Percentiles rank a stretch among this genome's conserved stretches.
Evolutionary conservation across 1,140 invertebrate species (phyloP).

Genomic region (Drosophila nannoptera): DNA sequence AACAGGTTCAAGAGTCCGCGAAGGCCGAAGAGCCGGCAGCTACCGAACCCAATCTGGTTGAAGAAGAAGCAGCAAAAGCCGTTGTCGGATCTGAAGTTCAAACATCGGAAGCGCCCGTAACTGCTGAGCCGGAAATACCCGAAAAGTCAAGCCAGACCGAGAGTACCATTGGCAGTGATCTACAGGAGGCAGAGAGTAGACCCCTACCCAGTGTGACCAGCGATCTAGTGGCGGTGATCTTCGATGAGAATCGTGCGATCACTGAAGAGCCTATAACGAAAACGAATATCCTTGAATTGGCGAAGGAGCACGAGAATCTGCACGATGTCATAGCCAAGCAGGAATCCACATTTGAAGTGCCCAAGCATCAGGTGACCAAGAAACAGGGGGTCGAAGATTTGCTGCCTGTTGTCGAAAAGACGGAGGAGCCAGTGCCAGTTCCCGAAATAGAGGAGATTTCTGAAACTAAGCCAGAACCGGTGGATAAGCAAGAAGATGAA

Average conservation of each 20-base stretch:
- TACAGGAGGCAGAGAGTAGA: conserved; percentile 7
- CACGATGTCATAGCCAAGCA: conserved; percentile 19
- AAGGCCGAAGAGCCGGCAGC: not conserved
- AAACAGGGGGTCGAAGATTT: conserved; percentile 61
- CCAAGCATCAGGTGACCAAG: conserved; percentile 65
- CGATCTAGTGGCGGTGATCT: conserved; percentile 53
- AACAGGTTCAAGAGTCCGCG: not conserved
- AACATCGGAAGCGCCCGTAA: not conserved
- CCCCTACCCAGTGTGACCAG: conserved; percentile 54
- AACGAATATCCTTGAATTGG: conserved; percentile 50
- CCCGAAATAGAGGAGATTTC: conserved; percentile 4
- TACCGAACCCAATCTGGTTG: no score
- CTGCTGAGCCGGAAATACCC: not conserved
- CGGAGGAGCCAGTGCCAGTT: not conserved
- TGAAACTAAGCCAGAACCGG: not conserved
- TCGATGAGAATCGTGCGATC: conserved; percentile 60
- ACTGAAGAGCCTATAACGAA: conserved; percentile 61
- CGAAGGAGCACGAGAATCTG: conserved; percentile 45
- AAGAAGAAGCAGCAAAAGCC: no score
- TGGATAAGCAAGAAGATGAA: not conserved
- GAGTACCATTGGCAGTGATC: conserved; percentile 18
- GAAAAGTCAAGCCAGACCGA: conserved; percentile 4
- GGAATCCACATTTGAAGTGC: conserved; percentile 37
- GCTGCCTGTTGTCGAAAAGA: conserved; percentile 30
- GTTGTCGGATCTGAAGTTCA: no score